These are phyloP conservation scores for Siniperca undulata DNA, from an alignment of 2,797 vertebrate species.

Conservation along the genomic window DNA sequence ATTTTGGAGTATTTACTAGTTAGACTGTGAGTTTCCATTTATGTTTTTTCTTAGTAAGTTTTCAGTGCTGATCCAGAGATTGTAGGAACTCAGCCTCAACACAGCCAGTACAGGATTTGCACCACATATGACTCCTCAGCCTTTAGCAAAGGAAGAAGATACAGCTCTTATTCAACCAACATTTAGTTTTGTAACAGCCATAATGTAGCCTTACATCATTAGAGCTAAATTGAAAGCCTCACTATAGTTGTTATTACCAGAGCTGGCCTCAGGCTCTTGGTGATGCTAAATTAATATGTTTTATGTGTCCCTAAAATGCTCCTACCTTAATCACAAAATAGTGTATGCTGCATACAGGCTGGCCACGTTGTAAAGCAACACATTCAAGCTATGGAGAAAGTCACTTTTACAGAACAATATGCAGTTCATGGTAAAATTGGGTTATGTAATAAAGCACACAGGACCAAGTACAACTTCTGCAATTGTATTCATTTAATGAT, in stretches of 20 bases:
- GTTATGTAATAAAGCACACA: neutral
- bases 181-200: constrained; percentile 20
- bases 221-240: constrained; percentile 39
- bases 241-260: constrained; percentile 38
- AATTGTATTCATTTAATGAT: constrained; percentile 21
- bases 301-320: constrained; percentile 31
- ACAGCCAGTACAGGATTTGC: neutral
- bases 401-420: constrained; percentile 14
- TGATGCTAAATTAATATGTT: constrained; percentile 31
- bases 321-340: constrained; percentile 16
- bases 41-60: too few relatives aligned
- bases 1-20: neutral
- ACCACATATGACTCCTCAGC: neutral
- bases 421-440: neutral
- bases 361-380: constrained; percentile 10
- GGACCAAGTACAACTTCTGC: neutral
- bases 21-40: neutral
- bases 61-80: too few relatives aligned
- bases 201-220: constrained; percentile 26
- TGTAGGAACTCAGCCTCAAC: too few relatives aligned
- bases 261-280: constrained; percentile 10
- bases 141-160: neutral
- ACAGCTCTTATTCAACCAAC: neutral
- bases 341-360: neutral
- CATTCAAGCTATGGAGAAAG: neutral